phyloP scores from a whole-genome alignment of 2,113 vertebrate genomes.

The Pelecanoides urinatrix region DNA sequence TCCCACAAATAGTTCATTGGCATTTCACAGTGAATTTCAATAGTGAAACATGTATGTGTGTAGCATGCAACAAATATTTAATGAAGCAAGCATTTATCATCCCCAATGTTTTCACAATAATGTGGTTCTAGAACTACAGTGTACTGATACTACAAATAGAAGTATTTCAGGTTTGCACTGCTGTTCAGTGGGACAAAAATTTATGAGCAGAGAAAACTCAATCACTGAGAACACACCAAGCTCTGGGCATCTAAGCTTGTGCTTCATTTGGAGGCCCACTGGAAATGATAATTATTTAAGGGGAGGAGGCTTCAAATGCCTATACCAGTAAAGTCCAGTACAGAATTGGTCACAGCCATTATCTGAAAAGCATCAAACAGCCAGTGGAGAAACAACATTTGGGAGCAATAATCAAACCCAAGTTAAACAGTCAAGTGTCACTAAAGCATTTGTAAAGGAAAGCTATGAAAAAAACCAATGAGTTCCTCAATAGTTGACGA shows the following conservation, averaged over 20 bases:
- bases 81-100: not conserved
- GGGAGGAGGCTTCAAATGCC: not conserved
- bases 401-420: not conserved
- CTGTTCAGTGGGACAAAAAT: not conserved
- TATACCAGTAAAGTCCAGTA: not conserved
- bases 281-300: not conserved
- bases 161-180: not conserved
- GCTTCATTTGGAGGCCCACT: not conserved
- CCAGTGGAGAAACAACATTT: not conserved
- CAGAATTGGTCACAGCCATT: not conserved
- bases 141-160: not conserved
- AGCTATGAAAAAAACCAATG: not conserved
- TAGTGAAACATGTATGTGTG: not conserved
- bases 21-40: not conserved
- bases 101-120: not conserved
- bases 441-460: not conserved
- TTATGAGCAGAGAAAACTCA: not conserved
- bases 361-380: not conserved
- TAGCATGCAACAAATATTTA: not conserved
- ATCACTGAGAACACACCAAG: not conserved
- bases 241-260: not conserved
- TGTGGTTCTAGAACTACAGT: not conserved
- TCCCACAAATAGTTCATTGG: not conserved
- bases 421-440: not conserved
- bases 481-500: not conserved